phyloP scores from a whole-genome alignment of 2,797 vertebrate species.

The Yasuhikotakia modesta region DNA sequence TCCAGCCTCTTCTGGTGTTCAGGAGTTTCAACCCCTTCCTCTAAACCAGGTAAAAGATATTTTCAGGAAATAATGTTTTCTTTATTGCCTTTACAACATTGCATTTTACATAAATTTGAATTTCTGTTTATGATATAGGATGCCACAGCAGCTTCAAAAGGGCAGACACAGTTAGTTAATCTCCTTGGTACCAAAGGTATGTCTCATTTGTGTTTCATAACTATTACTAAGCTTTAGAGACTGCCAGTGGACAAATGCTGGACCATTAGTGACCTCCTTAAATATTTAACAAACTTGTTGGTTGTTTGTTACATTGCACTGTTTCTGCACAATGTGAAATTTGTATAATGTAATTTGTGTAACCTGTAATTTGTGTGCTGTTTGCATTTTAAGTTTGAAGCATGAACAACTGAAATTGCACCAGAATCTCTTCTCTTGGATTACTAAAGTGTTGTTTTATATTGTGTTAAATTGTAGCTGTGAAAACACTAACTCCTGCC shows the following conservation, averaged over 20 bases:
- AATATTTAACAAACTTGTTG: too few species aligned
- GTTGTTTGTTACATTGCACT: too few species aligned
- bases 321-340: neutral
- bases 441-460: neutral
- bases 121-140: constrained; percentile 63
- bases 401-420: neutral
- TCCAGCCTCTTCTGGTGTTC: constrained; percentile 66
- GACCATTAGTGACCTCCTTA: neutral
- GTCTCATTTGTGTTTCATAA: neutral
- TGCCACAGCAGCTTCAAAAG: constrained; percentile 74
- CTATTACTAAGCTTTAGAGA: neutral
- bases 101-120: neutral
- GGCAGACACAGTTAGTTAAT: constrained; percentile 78
- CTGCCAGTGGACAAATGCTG: neutral
- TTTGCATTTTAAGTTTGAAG: neutral
- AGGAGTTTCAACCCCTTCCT: constrained; percentile 64
- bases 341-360: neutral
- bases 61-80: neutral
- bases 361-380: neutral
- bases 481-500: constrained; percentile 63
- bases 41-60: constrained; percentile 56
- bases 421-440: neutral
- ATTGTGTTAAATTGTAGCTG: constrained; percentile 55
- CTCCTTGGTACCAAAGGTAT: constrained; percentile 77
- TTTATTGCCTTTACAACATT: neutral